Evolutionary conservation across 2,797 vertebrate genomes (phyloP), one percentile per base, ranked within the genome.

Genomic region (Fratercula arctica): DNA sequence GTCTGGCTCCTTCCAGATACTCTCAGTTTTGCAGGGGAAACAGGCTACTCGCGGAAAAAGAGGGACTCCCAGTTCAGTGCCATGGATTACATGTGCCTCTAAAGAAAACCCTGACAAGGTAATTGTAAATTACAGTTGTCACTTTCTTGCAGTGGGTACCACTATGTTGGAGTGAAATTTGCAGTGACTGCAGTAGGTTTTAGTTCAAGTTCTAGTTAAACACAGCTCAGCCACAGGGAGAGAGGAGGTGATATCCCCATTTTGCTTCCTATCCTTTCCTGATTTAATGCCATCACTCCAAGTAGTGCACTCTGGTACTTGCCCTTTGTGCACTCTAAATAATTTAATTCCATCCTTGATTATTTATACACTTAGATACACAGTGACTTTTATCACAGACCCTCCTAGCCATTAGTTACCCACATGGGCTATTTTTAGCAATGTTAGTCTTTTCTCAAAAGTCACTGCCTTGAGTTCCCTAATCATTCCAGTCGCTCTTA

Each of bases 381-480:
- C 23, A 41, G 66, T 6, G 18, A 60, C 69, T 95, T 91, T 91
- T 95, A 86, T 86, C 82, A 86, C 59, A 85, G 78, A 67, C 16
- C 69, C 24, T 95, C 70, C 67, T 94, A 79, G 45, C 91, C 43
- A 41, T 67, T 93, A 84, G 73, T 83, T 91, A 91, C 43, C 59
- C 92, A 43, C 3, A 7, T 13, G 37, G 59, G 26, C 35, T 96
- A 88, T 94, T 91, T 97, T 95, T 91, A 92, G 59, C 59, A 59
- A 69, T 35, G 48, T 81, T 92, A 93, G 92, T 92, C 87, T 96
- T 95, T 85, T 87, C 87, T 96, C 94, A 95, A 81, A 93, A 96
- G 85, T 92, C 79, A 66, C 23, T 86, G 86, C 82, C 66, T 88
- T 85, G 50, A 94, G 82, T 92, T 91, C n/a, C 50, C 73, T 56